phyloP scores from a whole-genome alignment of 2,888 invertebrate genomes.

The Corbicula japonica region DNA sequence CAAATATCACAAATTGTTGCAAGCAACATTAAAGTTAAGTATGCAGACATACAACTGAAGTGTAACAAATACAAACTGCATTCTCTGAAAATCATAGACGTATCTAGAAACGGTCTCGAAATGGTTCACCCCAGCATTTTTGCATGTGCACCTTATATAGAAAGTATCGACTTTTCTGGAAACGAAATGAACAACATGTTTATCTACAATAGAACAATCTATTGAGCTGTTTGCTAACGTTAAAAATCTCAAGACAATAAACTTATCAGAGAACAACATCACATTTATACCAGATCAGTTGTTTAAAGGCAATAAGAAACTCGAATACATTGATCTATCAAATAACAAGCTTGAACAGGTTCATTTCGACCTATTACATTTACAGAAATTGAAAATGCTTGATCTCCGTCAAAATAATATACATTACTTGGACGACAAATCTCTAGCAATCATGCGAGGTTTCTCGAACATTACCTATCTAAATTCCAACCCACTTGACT shows the following conservation, averaged over 20 bases:
- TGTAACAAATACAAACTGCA: neutral
- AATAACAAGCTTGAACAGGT: neutral
- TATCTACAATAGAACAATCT: neutral
- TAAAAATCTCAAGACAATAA: neutral
- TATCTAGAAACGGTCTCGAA: neutral
- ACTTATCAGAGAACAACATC: conserved; percentile 1
- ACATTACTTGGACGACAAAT: conserved; percentile 6
- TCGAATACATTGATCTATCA: neutral
- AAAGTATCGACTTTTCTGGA: neutral
- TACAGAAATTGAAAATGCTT: neutral
- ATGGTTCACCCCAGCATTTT: conserved; percentile 4
- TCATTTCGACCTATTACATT: neutral
- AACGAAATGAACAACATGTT: neutral
- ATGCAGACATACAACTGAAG: neutral
- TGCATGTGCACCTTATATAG: neutral
- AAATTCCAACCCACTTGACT: too few species aligned
- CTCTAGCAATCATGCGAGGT: too few species aligned
- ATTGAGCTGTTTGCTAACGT: neutral
- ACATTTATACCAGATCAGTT: neutral
- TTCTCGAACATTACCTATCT: too few species aligned
- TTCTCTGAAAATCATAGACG: neutral
- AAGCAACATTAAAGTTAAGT: neutral
- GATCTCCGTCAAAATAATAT: conserved; percentile 1
- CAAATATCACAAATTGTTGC: neutral
- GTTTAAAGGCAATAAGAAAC: neutral